Conservation (phyloP, 2,797 vertebrate genomes). For the Chrosomus eos region DNA sequence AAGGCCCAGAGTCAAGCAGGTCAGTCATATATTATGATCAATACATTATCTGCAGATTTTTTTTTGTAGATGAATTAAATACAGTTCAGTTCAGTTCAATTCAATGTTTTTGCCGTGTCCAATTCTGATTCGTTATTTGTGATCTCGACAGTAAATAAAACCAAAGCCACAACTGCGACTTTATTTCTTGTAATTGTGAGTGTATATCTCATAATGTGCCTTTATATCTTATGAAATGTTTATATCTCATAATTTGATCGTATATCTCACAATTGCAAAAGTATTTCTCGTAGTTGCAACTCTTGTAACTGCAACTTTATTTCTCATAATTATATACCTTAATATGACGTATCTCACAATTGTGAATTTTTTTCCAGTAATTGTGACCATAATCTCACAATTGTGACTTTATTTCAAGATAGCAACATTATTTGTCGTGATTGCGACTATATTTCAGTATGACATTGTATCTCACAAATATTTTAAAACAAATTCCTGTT, state of each 20-base stretch:
- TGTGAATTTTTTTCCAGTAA: neutral
- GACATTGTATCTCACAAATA: too few species aligned
- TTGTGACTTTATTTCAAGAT: neutral
- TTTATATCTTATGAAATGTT: neutral
- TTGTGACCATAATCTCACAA: neutral
- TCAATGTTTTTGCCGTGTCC: neutral
- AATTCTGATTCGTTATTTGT: neutral
- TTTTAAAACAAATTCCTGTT: too few species aligned
- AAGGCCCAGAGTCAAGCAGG: constrained; percentile 91
- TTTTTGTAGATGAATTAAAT: neutral
- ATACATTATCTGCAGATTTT: neutral
- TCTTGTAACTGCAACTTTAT: neutral
- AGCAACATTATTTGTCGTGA: neutral
- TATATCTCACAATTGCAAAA: neutral
- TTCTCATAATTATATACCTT: neutral
- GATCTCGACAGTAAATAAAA: neutral
- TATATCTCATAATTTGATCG: neutral
- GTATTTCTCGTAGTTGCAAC: neutral
- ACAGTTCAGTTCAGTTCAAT: neutral
- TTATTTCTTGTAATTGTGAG: neutral
- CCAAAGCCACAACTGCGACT: neutral
- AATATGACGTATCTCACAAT: neutral
- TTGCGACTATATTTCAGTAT: too few species aligned
- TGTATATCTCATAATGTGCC: neutral
- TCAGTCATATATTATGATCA: constrained; percentile 59